Percentiles rank a stretch among this genome's conserved stretches.
Evolutionary conservation across 92 coral and sea anemone genomes (phyloP).

Genomic region (Paragorgia papillata): DNA sequence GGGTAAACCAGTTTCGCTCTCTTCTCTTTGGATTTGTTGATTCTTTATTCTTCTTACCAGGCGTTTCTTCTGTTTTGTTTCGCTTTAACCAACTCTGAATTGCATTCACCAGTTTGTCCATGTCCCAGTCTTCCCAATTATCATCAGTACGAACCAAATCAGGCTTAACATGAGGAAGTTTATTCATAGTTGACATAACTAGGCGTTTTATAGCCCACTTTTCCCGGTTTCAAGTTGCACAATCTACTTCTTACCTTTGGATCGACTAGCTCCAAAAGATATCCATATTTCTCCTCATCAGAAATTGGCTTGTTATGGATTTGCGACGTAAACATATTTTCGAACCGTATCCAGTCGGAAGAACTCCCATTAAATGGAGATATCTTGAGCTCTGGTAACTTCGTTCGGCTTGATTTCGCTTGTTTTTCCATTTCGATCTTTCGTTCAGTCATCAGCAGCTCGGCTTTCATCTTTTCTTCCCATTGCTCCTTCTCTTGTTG

Average conservation of each 20-base stretch:
- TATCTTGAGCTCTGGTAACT: conserved; percentile 60
- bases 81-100: conserved; percentile 58
- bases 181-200: conserved; percentile 55
- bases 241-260: conserved; percentile 54
- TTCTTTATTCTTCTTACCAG: conserved; percentile 5
- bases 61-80: conserved; percentile 40
- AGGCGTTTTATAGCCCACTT: conserved; percentile 61
- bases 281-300: conserved; percentile 54
- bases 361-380: conserved; percentile 58
- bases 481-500: conserved; percentile 58
- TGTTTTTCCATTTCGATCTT: conserved; percentile 47
- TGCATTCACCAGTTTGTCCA: conserved; percentile 33
- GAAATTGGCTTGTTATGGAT: conserved; percentile 44
- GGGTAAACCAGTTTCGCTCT: conserved; percentile 6
- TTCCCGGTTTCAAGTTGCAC: conserved; percentile 59
- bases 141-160: conserved; percentile 57
- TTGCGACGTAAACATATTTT: conserved; percentile 62
- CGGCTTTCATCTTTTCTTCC: conserved; percentile 56
- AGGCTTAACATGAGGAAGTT: conserved; percentile 58
- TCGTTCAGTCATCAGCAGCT: conserved; percentile 43
- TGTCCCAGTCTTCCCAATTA: conserved; percentile 63
- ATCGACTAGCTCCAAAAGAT: conserved; percentile 49
- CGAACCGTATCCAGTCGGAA: conserved; percentile 61
- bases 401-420: conserved; percentile 38
- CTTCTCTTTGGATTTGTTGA: conserved; percentile 15